These are phyloP conservation scores for Zalophus californianus DNA, from an alignment of 2,797 vertebrate genomes.

Conservation along the genomic window DNA sequence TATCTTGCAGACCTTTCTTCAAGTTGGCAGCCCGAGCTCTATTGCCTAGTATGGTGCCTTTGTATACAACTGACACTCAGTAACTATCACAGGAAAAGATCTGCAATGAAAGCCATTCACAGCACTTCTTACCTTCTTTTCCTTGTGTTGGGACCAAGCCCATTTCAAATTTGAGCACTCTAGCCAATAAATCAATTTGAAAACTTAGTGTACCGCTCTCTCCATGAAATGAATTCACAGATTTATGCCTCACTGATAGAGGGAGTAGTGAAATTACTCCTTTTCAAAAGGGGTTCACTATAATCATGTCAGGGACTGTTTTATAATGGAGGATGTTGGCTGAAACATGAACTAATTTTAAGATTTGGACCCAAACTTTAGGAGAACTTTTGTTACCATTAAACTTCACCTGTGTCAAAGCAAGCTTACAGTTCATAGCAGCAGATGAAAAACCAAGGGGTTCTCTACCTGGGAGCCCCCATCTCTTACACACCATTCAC, in stretches of 20 bases:
- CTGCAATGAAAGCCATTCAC: neutral
- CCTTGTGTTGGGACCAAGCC: neutral
- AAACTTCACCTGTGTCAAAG: conserved; percentile 7
- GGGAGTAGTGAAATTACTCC: neutral
- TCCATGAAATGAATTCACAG: conserved; percentile 42
- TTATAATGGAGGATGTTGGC: neutral
- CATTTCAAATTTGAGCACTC: neutral
- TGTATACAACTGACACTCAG: neutral
- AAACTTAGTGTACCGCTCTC: conserved; percentile 20
- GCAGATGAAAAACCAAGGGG: neutral
- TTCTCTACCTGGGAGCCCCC: neutral
- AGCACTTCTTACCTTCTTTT: conserved; percentile 1
- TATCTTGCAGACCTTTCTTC: conserved; percentile 28
- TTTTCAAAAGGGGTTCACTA: conserved; percentile 28
- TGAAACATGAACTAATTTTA: conserved; percentile 43
- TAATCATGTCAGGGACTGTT: neutral
- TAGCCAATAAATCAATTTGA: neutral
- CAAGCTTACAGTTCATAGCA: neutral
- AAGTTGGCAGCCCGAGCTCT: neutral
- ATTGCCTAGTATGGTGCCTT: neutral
- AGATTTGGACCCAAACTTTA: neutral
- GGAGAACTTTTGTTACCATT: neutral
- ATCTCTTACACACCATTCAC: conserved; percentile 45
- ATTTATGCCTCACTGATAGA: neutral
- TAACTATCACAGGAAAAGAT: neutral